Evolutionary conservation across 2,113 vertebrate genomes (phyloP).

Genomic region (Serilophus lunatus): DNA sequence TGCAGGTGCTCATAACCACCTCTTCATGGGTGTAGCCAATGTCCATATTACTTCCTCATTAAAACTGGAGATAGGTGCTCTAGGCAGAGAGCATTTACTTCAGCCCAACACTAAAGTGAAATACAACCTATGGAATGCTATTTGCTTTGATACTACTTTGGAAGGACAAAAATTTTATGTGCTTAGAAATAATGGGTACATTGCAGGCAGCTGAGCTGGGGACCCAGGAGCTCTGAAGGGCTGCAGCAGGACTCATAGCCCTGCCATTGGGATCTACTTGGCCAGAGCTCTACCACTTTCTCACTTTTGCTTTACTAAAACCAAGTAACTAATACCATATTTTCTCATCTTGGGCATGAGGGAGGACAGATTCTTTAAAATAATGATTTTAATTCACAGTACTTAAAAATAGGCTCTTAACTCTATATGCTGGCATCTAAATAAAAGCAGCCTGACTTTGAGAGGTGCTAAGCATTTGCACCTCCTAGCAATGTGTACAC

Average conservation of each 20-base stretch:
- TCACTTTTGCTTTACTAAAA: not conserved
- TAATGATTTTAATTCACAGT: constrained; percentile 52
- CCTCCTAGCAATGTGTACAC: constrained; percentile 57
- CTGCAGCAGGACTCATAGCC: not conserved
- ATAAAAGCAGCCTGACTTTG: constrained; percentile 67
- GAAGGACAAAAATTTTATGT: not conserved
- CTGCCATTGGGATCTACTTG: not conserved
- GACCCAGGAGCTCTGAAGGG: not conserved
- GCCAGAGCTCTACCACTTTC: not conserved
- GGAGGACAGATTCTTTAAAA: constrained; percentile 60
- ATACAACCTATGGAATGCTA: not conserved
- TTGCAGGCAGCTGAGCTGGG: not conserved
- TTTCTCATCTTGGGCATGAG: not conserved
- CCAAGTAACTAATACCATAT: not conserved
- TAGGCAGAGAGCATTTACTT: not conserved
- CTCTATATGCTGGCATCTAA: constrained; percentile 57
- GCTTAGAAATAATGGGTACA: accelerated
- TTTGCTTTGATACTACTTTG: not conserved
- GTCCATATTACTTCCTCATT: not conserved
- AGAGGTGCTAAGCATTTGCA: constrained; percentile 65
- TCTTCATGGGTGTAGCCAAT: not conserved
- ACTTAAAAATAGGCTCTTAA: constrained; percentile 62
- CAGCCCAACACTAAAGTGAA: not conserved
- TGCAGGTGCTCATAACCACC: not conserved
- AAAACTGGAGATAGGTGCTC: not conserved